Evolutionary conservation across 2,888 invertebrate genomes (phyloP), one percentile per base, ranked within the genome.

Genomic region (Bibio marci): DNA sequence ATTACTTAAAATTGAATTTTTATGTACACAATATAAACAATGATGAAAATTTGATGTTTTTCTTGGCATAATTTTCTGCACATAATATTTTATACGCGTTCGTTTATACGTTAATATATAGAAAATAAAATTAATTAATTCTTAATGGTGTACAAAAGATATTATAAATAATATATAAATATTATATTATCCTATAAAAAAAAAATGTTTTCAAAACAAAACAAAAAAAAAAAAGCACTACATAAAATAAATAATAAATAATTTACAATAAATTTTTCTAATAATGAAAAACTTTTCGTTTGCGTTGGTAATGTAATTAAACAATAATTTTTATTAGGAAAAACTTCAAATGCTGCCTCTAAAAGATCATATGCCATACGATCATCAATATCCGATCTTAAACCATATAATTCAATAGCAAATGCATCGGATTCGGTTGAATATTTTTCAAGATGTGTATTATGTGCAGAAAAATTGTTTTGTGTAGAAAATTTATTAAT

Each of bases 261-360:
- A 27, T 14, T 30, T 30, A 44, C 44, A 27, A 42, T 37, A 40
- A 45, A 45, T 30, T 43, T 36, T 11, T 32, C 22, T 1, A 43
- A 28, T 7, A 40, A 36, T 14, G 17, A 14, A 17, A 35, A 33
- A 30, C 6, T 26, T 31, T 30, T 22, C 13, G 26, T 15, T 14
- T 33, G 10, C 2, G 44, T 39, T 8, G 49, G 43, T 4, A 56
- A 30, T 2, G 50, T 43, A 2, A 58, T 41, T 10, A 58, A 43
- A 12, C 58, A 57, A 37, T 52, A 80, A 35, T 81, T 77, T 19
- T 66, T 64, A 4, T 70, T 59, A 2, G 73, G 73, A 57, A 70
- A 77, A 30, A 72, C 63, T 49, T 76, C 72, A 53, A 80, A 81
- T 1, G 76, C 69, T 1, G 72, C 73, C 45, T 70, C 67, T 12